Evolutionary conservation across 2,888 invertebrate species (phyloP).

Genomic region (Lumbricus terrestris): DNA sequence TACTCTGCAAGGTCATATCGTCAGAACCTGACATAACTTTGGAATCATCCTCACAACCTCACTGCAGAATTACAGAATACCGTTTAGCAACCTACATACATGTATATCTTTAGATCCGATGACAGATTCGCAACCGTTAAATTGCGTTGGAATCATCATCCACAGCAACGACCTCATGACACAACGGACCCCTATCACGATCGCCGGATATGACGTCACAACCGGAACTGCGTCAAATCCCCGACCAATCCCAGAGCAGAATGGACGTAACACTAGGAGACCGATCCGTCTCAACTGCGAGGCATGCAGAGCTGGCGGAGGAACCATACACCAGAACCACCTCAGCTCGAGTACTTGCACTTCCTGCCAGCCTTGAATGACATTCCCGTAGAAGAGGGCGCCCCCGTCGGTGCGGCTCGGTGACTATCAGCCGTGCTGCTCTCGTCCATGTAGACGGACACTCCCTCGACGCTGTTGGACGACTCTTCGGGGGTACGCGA

Average conservation of each 20-base stretch:
- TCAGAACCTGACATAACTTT: neutral
- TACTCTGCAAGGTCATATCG: too few species aligned
- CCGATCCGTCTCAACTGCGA: neutral
- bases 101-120: too few species aligned
- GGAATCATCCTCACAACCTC: neutral
- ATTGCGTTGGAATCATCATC: neutral
- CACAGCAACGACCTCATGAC: neutral
- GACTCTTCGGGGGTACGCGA: conserved; percentile 87
- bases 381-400: conserved; percentile 36
- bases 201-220: neutral
- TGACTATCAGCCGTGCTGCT: conserved; percentile 27
- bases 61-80: too few species aligned
- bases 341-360: conserved; percentile 31
- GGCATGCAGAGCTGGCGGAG: neutral
- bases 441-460: conserved; percentile 40
- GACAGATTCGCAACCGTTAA: neutral
- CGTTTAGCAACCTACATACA: too few species aligned
- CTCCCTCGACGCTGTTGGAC: conserved; percentile 81
- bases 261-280: neutral
- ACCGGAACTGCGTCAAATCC: neutral
- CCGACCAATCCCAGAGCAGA: neutral
- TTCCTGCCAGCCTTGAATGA: conserved; percentile 53
- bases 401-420: neutral
- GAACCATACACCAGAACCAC: neutral
- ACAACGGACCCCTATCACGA: neutral